Base-by-base conservation (phyloP, 2,797 vertebrate species). In the Mergus octosetaceus region DNA sequence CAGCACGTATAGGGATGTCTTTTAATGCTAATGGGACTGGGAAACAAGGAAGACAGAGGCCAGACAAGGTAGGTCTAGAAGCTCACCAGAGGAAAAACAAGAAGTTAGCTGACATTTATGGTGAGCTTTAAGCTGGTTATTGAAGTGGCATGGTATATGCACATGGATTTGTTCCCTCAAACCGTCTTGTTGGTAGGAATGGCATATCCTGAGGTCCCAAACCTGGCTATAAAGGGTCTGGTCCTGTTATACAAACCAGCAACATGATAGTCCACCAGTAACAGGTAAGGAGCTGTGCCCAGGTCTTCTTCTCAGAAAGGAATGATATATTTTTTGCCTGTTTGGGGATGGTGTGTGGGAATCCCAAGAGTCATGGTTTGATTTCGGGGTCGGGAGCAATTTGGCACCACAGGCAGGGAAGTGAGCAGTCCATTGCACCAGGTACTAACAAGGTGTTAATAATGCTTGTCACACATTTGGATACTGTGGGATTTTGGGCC, bases 301-400 rank as follows among this genome's bases (percentile, higher is more conserved):
- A 51, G 51, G 5, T 62, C 28, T 43, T 60, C 45, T 72, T 36
- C 36, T 92, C 24, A 81, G 20, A 89, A 79, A 68, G 28, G 6
- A 58, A 1, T 5, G 43, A 30, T 32, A 3, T 11, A 13, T 27
- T 34, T 43, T n/a, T 49, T 16, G 1, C 2, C 17, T 68, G 0
- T 68, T 58, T 92, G 18, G 30, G 41, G n/a, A 19, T 17, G 9
- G 1, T 13, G 5, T 54, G 41, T 16, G 61, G 54, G 56, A 81
- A 57, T 34, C 34, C 38, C 41, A 78, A 53, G 41, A 78, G 7
- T 3, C 12, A 49, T 0, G 0, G 15, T 49, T 71, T 36, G 51
- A 24, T 77, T 65, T 49, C 17, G 53, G 53, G 47, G 16, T 43
- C 60, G 10, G 53, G 64, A 60, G 9, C 8, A 13, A 14, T n/a